These are phyloP conservation scores for Junonia oenone DNA, from an alignment of 2,888 invertebrate species.

Conservation along the genomic window DNA sequence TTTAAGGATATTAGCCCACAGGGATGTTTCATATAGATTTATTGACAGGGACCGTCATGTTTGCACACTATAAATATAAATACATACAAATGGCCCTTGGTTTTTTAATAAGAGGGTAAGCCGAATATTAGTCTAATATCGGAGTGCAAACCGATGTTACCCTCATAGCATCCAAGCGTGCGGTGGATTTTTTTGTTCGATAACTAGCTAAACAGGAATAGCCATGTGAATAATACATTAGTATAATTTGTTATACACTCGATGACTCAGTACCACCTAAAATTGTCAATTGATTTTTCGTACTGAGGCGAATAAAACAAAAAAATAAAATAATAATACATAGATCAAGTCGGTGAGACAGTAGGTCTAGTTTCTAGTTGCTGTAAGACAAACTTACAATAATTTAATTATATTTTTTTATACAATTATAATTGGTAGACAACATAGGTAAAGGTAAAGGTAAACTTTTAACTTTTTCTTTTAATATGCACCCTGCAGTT, in stretches of 20 bases:
- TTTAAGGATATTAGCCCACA: slow-evolving; percentile 70
- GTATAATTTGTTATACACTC: not conserved
- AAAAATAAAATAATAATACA: too few species aligned
- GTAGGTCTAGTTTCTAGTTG: too few species aligned
- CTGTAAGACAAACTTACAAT: too few species aligned
- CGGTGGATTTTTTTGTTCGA: slow-evolving; percentile 46
- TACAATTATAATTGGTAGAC: too few species aligned
- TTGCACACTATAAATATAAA: slow-evolving; percentile 50
- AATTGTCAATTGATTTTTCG: not conserved
- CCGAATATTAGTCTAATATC: slow-evolving; percentile 75
- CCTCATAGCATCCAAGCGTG: slow-evolving; percentile 51
- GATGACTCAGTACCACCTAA: not conserved
- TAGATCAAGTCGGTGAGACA: too few species aligned
- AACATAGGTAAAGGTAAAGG: too few species aligned
- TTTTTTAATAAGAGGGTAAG: slow-evolving; percentile 77
- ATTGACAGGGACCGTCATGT: slow-evolving; percentile 60
- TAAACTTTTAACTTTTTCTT: too few species aligned
- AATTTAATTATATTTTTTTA: too few species aligned
- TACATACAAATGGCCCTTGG: slow-evolving; percentile 74
- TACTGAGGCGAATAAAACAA: too few species aligned
- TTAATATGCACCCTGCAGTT: too few species aligned
- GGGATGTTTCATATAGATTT: slow-evolving; percentile 48
- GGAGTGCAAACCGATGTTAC: slow-evolving; percentile 77
- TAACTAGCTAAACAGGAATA: slow-evolving; percentile 2
- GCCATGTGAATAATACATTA: not conserved